Percentiles rank a stretch among this genome's conserved stretches.
Conservation (phyloP, 1,140 invertebrate species). For the Diabrotica virgifera region DNA sequence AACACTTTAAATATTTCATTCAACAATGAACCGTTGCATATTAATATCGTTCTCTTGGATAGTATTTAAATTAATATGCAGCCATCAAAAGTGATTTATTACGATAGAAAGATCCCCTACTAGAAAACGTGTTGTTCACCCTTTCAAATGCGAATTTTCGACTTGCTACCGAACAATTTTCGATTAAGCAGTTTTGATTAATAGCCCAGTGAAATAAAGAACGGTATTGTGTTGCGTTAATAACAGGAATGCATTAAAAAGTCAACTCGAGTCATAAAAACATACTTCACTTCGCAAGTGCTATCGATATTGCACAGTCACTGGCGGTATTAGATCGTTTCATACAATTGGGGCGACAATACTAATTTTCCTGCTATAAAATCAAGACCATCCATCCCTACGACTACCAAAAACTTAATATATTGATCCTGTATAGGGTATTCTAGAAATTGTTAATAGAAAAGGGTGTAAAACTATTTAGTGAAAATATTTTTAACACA, state of each 20-base stretch:
- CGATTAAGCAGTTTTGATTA: constrained; percentile 10
- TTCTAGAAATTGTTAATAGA: too few relatives aligned
- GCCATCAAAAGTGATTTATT: constrained; percentile 14
- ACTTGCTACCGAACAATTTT: constrained; percentile 12
- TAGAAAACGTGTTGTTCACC: constrained; percentile 15
- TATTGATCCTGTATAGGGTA: too few relatives aligned
- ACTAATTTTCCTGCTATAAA: too few relatives aligned
- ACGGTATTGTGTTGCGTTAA: background rate
- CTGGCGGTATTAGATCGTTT: too few relatives aligned
- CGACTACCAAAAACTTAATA: too few relatives aligned
- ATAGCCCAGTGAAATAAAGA: background rate
- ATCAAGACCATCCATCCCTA: too few relatives aligned
- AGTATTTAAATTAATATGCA: constrained; percentile 12
- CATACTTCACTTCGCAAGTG: too few relatives aligned
- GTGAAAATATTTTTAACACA: too few relatives aligned
- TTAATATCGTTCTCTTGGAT: background rate
- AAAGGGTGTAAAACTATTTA: too few relatives aligned
- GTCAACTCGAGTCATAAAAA: background rate
- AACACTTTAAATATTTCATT: too few relatives aligned
- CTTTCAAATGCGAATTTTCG: constrained; percentile 13
- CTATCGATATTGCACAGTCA: too few relatives aligned
- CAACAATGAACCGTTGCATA: background rate
- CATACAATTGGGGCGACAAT: too few relatives aligned
- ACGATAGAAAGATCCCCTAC: constrained; percentile 4
- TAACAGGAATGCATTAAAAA: background rate